Conservation (phyloP, 2,888 invertebrate genomes). For the Diplolepis rosae region DNA sequence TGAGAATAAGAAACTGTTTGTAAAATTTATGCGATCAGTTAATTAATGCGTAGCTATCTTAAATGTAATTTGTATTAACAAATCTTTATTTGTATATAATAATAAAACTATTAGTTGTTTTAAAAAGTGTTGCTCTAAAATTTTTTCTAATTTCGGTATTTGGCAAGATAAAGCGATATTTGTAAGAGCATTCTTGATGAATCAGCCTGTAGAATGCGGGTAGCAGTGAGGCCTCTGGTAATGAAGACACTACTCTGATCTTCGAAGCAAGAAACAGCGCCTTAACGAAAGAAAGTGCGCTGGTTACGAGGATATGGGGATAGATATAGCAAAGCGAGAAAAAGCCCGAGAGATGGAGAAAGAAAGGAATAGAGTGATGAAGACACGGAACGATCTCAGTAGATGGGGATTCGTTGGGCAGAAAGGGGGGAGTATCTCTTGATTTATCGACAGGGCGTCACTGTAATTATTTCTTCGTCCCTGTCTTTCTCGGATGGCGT, state of each 20-base stretch:
- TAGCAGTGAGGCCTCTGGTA: slow-evolving; percentile 51
- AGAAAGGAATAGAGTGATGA: slow-evolving; percentile 33
- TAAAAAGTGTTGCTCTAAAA: no score
- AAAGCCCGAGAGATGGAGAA: slow-evolving; percentile 10
- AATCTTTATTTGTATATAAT: no score
- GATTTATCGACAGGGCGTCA: slow-evolving; percentile 72
- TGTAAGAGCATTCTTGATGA: no score
- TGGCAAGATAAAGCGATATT: no score
- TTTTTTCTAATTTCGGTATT: no score
- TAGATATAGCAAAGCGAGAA: slow-evolving; percentile 35
- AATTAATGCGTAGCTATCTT: no score
- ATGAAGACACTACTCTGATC: slow-evolving; percentile 63
- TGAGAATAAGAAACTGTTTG: no score
- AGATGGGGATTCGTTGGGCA: slow-evolving; percentile 46
- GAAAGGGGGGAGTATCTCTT: slow-evolving; percentile 60
- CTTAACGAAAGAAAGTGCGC: slow-evolving; percentile 1
- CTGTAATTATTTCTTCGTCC: slow-evolving; percentile 70
- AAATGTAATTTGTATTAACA: no score
- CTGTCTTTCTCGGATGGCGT: slow-evolving; percentile 32
- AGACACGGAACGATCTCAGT: slow-evolving; percentile 32
- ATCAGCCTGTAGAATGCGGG: slow-evolving; percentile 63
- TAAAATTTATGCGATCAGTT: no score
- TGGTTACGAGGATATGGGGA: slow-evolving; percentile 6
- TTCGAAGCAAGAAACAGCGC: slow-evolving; percentile 55
- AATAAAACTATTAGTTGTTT: no score